A percentile compares a stretch with the other conserved stretches of the same genome.
These are phyloP conservation scores for Catharus fuscescens DNA, from an alignment of 2,113 vertebrate species.

Conservation along the genomic window DNA sequence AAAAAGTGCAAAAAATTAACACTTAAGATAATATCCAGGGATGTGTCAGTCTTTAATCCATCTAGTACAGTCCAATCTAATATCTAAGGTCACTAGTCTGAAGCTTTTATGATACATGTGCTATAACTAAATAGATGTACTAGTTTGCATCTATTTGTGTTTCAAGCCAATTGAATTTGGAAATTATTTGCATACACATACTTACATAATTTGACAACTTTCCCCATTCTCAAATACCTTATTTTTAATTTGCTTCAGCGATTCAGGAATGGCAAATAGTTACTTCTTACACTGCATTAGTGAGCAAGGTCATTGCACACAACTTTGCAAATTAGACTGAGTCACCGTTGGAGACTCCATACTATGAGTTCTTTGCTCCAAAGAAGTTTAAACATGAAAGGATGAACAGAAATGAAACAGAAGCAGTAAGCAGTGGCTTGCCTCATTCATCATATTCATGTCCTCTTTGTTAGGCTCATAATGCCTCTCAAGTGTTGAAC, in stretches of 20 bases:
- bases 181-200: slow-evolving; percentile 28
- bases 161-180: slow-evolving; percentile 26
- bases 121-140: slow-evolving; percentile 20
- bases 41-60: background rate
- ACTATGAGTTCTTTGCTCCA: background rate
- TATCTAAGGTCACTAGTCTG: background rate
- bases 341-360: background rate
- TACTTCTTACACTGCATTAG: background rate
- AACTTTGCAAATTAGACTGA: background rate
- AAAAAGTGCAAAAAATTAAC: background rate
- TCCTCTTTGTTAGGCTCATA: background rate
- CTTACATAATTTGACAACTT: slow-evolving; percentile 47
- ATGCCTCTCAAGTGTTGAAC: background rate
- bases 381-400: background rate
- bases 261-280: slow-evolving; percentile 11
- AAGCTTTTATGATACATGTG: background rate
- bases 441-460: background rate
- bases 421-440: background rate
- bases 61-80: background rate
- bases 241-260: background rate
- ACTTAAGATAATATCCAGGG: background rate
- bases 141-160: slow-evolving; percentile 22
- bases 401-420: background rate
- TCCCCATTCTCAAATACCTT: background rate
- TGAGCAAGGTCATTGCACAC: background rate